Base-by-base conservation (phyloP, 2,797 vertebrate genomes). In the Chiropotes sagulatus region DNA sequence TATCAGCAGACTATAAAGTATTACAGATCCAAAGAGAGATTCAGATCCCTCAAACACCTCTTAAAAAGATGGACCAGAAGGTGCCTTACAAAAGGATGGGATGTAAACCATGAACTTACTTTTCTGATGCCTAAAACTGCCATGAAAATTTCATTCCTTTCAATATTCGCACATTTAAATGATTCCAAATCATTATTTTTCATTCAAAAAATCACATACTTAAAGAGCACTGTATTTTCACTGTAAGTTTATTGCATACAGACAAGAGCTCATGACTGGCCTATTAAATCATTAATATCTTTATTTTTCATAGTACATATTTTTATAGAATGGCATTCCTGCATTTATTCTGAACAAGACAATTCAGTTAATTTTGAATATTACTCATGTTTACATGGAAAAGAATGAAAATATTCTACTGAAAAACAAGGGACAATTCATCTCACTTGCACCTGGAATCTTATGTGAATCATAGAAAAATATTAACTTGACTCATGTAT, bases 1-100 rank as follows among this genome's bases (percentile, higher is more conserved):
- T 91, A 85, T 98, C 90, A 95, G 70, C 82, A 97, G 82, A 88
- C 83, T 94, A 88, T 90, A 97, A 96, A 6, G n/a, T 30, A 46
- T 89, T 97, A 91, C 41, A 93, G 80, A 96, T 58, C 52, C 61
- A 96, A 75, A 92, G 54, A 90, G 82, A 93, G 36, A 93, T 75
- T 83, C 73, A 64, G 26, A 90, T 93, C 24, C 39, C 9, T 91
- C 39, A 57, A 94, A 6, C 54, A 94, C 48, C 22, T 88, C 2
- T 78, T 57, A 76, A 72, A 88, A 89, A 76, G 8, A 78, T 12
- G 15, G 4, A 4, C 17, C 41, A 39, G 7, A 91, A 46, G 26
- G 5, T 73, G 0, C 28, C 50, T 87, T 86, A 76, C 4, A 50
- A 84, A 96, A 89, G 14, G 41, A 95, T 85, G 20, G 24, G 30